phyloP scores from a whole-genome alignment of 2,888 invertebrate species.

The Notodromas monacha region DNA sequence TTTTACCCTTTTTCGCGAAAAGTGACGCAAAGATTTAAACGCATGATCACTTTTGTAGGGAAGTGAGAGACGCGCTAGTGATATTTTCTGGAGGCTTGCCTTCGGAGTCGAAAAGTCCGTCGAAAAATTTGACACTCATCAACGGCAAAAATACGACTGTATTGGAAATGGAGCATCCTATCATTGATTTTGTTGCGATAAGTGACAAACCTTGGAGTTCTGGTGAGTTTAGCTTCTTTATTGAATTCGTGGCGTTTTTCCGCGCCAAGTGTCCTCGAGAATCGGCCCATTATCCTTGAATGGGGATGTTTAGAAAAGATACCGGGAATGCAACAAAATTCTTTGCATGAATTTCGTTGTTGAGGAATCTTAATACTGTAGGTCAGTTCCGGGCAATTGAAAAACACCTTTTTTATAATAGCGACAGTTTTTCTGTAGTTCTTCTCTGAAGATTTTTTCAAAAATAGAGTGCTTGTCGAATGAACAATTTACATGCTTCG shows the following conservation, averaged over 20 bases:
- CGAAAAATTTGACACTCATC: conserved; percentile 78
- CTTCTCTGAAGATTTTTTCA: too few species aligned
- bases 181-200: conserved; percentile 79
- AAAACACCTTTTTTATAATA: too few species aligned
- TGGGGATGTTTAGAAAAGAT: too few species aligned
- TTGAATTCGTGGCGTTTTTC: conserved; percentile 1
- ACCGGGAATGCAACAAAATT: too few species aligned
- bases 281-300: not conserved
- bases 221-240: conserved; percentile 24
- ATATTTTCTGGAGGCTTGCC: conserved; percentile 91
- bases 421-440: too few species aligned
- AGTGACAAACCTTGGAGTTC: conserved; percentile 78
- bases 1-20: conserved; percentile 6
- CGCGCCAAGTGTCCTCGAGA: not conserved
- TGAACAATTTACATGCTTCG: too few species aligned
- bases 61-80: conserved; percentile 50
- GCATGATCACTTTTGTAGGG: not conserved
- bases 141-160: conserved; percentile 87
- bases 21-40: not conserved
- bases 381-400: too few species aligned
- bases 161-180: conserved; percentile 93
- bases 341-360: too few species aligned
- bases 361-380: too few species aligned
- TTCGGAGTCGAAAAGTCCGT: conserved; percentile 51
- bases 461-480: too few species aligned